Evolutionary conservation across 2,888 invertebrate genomes (phyloP).

Genomic region (Ichneumoninae sp.): DNA sequence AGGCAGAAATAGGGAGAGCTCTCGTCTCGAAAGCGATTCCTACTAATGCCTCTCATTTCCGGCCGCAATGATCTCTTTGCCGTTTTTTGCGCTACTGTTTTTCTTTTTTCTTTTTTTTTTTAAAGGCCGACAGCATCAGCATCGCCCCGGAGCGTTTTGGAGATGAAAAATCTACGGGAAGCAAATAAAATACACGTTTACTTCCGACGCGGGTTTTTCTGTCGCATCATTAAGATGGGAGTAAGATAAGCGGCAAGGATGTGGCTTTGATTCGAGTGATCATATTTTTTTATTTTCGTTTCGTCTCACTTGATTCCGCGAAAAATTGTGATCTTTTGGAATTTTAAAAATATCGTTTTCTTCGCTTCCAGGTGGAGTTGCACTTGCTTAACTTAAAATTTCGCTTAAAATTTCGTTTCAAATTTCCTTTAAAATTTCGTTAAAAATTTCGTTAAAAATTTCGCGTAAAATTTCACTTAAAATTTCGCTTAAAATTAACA

Average conservation of each 20-base stretch:
- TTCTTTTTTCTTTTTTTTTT: slow-evolving; percentile 46
- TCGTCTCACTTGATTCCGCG: not conserved
- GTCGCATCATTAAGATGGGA: not conserved
- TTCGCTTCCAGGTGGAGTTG: no score
- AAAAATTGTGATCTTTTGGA: not conserved
- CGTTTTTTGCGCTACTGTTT: slow-evolving; percentile 31
- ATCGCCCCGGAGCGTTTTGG: not conserved
- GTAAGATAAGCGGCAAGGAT: not conserved
- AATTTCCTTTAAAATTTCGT: no score
- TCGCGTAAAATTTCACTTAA: no score
- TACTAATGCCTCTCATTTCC: slow-evolving; percentile 66
- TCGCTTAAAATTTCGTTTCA: no score
- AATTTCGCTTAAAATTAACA: not conserved
- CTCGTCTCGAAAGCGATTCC: slow-evolving; percentile 71
- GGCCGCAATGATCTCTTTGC: slow-evolving; percentile 27
- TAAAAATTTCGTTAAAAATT: no score
- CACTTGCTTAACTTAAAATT: no score
- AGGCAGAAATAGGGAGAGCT: slow-evolving; percentile 47
- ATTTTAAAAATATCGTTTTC: not conserved
- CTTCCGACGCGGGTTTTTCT: not conserved
- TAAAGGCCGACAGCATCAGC: not conserved
- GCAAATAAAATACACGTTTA: not conserved
- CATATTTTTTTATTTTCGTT: not conserved
- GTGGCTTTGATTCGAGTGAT: not conserved
- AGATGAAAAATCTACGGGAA: not conserved